Base-by-base conservation (phyloP, 2,113 vertebrate species). In the Petrocephalus microphthalmus region DNA sequence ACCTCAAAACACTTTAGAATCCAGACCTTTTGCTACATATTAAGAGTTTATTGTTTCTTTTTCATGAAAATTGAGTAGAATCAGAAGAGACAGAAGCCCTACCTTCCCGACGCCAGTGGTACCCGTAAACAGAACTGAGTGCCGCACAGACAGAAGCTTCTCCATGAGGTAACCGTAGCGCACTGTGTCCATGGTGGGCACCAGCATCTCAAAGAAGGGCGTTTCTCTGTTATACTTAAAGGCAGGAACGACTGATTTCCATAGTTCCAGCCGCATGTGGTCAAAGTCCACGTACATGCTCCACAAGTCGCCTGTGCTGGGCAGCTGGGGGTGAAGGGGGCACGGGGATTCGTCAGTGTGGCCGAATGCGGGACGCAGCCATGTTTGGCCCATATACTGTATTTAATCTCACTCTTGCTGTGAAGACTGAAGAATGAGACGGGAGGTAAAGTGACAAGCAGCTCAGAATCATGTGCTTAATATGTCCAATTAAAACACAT, bases 31-130 rank as follows among this genome's bases (percentile, higher is more conserved):
- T 2, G 1, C 42, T 78, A 42, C 5, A 19, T 37, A 74, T 74
- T 2, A 2, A 37, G 5, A 17, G 33, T 42, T 78, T 19, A 78
- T 42, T 19, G 33, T 37, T 78, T 42, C n/a, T 71, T 8, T 78
- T 37, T 78, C 5, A 19, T 42, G 4, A 37, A 19, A 42, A 33
- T 17, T 78, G 33, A 42, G 33, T 7, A 15, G 17, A 86, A 45
- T 1, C 51, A 52, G 84, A n/a, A 6, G 47, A 51, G 83, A 51
- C 3, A 2, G 17, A 13, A 6, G 2, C 29, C 71, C 87, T 93
- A 97, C 97, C 96, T 97, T 97, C 53, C 97, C 97, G 11, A 98
- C 97, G 37, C 97, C 97, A 8, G 97, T 98, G 84, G 88, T 93
- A 25, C 97, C 97, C 0, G 97, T 97, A 89, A 97, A 96, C 42